Conservation (phyloP, 2,888 invertebrate species). For the Chrysopilus asiliformis region DNA sequence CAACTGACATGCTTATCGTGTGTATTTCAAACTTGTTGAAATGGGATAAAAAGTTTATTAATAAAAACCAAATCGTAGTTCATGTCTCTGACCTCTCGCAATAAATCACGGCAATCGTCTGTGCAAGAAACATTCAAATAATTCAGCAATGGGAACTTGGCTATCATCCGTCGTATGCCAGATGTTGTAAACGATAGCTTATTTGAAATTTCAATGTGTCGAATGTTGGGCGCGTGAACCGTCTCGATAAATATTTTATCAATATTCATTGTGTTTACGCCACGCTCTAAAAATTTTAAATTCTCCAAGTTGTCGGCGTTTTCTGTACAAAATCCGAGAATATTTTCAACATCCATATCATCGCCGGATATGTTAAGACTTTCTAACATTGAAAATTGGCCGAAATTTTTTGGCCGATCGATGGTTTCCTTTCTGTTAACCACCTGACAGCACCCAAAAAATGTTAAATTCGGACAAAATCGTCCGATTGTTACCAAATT, state of each 20-base stretch:
- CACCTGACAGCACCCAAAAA: slow-evolving; percentile 8
- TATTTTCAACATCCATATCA: slow-evolving; percentile 11
- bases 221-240: slow-evolving; percentile 6
- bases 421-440: slow-evolving; percentile 9
- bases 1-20: no score
- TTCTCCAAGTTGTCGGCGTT: slow-evolving; percentile 13
- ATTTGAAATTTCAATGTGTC: slow-evolving; percentile 13
- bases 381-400: slow-evolving; percentile 12
- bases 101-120: slow-evolving; percentile 10
- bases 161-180: slow-evolving; percentile 8
- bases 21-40: slow-evolving; percentile 4
- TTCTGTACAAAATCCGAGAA: slow-evolving; percentile 12
- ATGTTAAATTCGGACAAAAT: slow-evolving; percentile 13
- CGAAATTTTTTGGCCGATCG: slow-evolving; percentile 6
- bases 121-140: slow-evolving; percentile 13
- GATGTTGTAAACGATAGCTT: slow-evolving; percentile 11
- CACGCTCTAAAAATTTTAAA: slow-evolving; percentile 11
- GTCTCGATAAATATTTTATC: slow-evolving; percentile 11
- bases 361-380: slow-evolving; percentile 12
- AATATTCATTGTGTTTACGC: slow-evolving; percentile 3
- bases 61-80: slow-evolving; percentile 15
- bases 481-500: slow-evolving; percentile 14
- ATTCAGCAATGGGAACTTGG: slow-evolving; percentile 11
- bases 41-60: slow-evolving; percentile 13
- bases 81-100: slow-evolving; percentile 11